Evolutionary conservation across 2,797 vertebrate species (phyloP), one percentile per base, ranked within the genome.

Genomic region (Manis javanica): DNA sequence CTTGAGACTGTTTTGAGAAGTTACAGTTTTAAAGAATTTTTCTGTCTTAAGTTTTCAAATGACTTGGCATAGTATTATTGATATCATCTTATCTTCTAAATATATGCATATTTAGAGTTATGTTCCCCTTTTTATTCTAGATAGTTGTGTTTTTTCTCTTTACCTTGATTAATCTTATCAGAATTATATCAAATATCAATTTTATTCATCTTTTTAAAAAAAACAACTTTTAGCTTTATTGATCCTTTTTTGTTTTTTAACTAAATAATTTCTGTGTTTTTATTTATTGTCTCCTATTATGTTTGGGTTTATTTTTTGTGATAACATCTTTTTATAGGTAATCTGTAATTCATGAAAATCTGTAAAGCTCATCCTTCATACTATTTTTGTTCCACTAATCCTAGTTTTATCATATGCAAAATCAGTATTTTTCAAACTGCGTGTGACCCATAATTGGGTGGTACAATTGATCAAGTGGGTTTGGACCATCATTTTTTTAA

Each of bases 281-380:
- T 88, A 77, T 89, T 75, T 46, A 24, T 77, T 68, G 75, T 63
- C 63, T 68, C 16, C 42, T 92, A 46, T 46, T 82, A 26, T 59
- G 8, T 87, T 95, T 83, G 53, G 37, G 5, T 49, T 93, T 77
- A 69, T 77, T 95, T 81, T 42, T 86, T 79, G 37, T 81, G 51
- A 24, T 86, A 18, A 69, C 55, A 7, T 7, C 39, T 86, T 94
- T 94, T 42, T 51, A 59, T 59, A 66, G 29, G 46, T 74, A 77
- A 91, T 66, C 26, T 34, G 14, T 57, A 46, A 16, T 19, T 79
- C n/a, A 31, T 92, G 51, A 74, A 53, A 51, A 88, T n/a, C 57
- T 72, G n/a, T 61, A 51, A 64, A 92, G 29, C 19, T 92, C 18
- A 31, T 72, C 7, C 71, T 34, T 88, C 14, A 84, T 59, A 34